A percentile compares a stretch with the other conserved stretches of the same genome.
These are phyloP conservation scores for Leptobrachium ailaonicum DNA, from an alignment of 2,113 vertebrate species.

Conservation along the genomic window DNA sequence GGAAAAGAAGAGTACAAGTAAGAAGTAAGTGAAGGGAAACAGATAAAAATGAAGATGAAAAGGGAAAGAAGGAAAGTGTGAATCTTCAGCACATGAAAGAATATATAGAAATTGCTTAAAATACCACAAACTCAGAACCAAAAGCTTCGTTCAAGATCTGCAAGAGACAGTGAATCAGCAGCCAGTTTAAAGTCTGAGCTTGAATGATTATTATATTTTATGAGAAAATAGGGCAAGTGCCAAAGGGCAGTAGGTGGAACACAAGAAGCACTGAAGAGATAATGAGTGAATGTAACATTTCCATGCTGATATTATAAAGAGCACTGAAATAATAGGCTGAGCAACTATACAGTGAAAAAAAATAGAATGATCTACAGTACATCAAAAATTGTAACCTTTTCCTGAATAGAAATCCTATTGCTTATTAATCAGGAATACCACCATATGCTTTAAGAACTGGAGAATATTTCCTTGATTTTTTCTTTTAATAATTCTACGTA, in stretches of 20 bases:
- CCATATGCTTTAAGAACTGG: neutral
- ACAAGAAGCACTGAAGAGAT: slow-evolving; percentile 28
- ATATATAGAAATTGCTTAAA: neutral
- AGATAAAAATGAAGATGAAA: slow-evolving; percentile 30
- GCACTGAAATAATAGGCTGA: slow-evolving; percentile 25
- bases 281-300: slow-evolving; percentile 43
- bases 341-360: slow-evolving; percentile 39
- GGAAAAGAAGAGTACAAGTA: slow-evolving; percentile 53
- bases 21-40: slow-evolving; percentile 13
- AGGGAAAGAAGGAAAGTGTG: slow-evolving; percentile 39
- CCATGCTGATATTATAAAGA: slow-evolving; percentile 36
- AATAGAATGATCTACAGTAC: slow-evolving; percentile 23
- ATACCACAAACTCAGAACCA: slow-evolving; percentile 37
- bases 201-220: slow-evolving; percentile 46
- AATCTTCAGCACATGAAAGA: slow-evolving; percentile 41
- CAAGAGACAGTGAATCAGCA: slow-evolving; percentile 44
- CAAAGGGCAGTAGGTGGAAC: slow-evolving; percentile 33
- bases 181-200: slow-evolving; percentile 47
- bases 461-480: neutral
- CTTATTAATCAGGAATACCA: neutral
- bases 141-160: neutral
- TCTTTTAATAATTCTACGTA: neutral
- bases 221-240: slow-evolving; percentile 39
- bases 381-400: slow-evolving; percentile 7
- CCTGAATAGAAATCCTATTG: neutral